Conservation (phyloP, 2,113 vertebrate species). For the Aegotheles bennettii region DNA sequence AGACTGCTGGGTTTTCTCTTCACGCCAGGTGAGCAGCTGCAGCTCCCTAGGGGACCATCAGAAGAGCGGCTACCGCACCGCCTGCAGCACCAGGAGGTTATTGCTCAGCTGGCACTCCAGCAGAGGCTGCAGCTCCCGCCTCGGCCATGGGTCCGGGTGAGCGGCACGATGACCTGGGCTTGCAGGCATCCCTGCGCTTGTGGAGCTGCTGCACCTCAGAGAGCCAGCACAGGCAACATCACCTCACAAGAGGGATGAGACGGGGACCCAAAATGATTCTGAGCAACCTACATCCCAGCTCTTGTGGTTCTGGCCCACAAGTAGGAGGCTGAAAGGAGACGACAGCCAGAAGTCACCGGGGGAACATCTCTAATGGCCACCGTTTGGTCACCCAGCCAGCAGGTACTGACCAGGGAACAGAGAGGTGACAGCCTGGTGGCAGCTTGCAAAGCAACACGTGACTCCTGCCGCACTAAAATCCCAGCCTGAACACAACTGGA, state of each 20-base stretch:
- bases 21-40: rapidly evolving
- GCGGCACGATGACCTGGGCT: not conserved
- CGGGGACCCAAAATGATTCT: not conserved
- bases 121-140: rapidly evolving
- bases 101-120: not conserved
- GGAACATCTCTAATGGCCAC: not conserved
- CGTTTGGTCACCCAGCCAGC: not conserved
- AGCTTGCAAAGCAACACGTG: rapidly evolving
- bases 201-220: rapidly evolving
- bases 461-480: not conserved
- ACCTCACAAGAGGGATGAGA: not conserved
- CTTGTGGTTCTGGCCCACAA: not conserved
- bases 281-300: not conserved
- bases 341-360: rapidly evolving
- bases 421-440: not conserved
- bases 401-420: not conserved
- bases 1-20: not conserved
- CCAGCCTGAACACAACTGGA: not conserved
- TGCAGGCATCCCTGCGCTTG: not conserved
- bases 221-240: rapidly evolving
- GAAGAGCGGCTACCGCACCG: not conserved
- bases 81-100: not conserved
- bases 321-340: not conserved
- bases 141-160: rapidly evolving
- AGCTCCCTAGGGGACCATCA: not conserved